Evolutionary conservation across 2,797 vertebrate genomes (phyloP).

Genomic region (Danio kyathit): DNA sequence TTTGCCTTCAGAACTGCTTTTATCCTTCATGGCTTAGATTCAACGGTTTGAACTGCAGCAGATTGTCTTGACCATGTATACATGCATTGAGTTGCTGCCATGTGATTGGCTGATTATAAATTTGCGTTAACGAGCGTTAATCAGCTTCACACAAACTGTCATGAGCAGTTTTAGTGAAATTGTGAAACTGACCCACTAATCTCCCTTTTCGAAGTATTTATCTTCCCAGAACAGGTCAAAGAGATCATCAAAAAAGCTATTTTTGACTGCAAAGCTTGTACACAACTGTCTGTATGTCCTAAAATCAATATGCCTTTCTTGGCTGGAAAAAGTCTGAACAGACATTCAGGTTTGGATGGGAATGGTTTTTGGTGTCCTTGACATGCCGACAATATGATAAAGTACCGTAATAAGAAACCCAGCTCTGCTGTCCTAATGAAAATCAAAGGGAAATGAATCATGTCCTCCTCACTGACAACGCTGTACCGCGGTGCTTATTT

Average conservation of each 20-base stretch:
- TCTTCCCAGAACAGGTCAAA: neutral
- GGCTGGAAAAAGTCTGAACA: neutral
- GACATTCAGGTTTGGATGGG: neutral
- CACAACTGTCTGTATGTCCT: neutral
- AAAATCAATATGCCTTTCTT: neutral
- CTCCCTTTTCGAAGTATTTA: neutral
- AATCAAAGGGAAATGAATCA: slow-evolving; percentile 6
- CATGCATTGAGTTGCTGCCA: too few relatives aligned
- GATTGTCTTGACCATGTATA: too few relatives aligned
- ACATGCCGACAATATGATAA: neutral
- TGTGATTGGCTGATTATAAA: too few relatives aligned
- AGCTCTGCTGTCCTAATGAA: neutral
- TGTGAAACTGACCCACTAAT: neutral
- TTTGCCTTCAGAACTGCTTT: too few relatives aligned
- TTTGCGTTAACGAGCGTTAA: too few relatives aligned
- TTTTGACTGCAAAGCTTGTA: neutral
- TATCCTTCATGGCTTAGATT: too few relatives aligned
- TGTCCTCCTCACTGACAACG: neutral
- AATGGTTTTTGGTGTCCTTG: slow-evolving; percentile 8
- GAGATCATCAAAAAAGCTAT: neutral
- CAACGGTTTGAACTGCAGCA: too few relatives aligned
- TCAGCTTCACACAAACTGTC: too few relatives aligned
- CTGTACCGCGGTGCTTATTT: neutral
- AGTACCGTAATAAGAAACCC: neutral
- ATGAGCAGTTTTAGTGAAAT: too few relatives aligned